Conservation (phyloP, 2,888 invertebrate species). For the Agapostemon virescens region DNA sequence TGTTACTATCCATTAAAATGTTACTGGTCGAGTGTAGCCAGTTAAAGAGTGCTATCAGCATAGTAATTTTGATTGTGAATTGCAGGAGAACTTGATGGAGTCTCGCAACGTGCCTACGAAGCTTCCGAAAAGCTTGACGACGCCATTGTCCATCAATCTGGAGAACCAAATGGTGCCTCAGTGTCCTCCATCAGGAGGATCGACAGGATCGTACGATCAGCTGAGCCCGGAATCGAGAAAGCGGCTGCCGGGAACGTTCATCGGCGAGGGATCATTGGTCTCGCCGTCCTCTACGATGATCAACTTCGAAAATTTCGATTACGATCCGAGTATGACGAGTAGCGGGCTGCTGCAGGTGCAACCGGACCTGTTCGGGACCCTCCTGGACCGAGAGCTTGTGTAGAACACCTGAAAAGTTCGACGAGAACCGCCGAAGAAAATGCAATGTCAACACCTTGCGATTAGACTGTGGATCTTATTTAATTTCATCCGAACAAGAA, state of each 20-base stretch:
- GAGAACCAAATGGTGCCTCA: conserved; percentile 68
- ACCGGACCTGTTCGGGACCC: conserved; percentile 54
- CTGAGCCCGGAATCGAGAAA: conserved; percentile 57
- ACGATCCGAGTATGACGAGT: conserved; percentile 52
- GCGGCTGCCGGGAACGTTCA: conserved; percentile 50
- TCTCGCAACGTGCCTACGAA: conserved; percentile 63
- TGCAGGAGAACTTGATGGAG: conserved; percentile 60
- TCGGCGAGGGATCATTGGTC: conserved; percentile 28
- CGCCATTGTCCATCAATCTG: conserved; percentile 61
- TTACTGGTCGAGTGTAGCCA: neutral
- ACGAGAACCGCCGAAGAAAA: neutral
- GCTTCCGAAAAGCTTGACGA: conserved; percentile 46
- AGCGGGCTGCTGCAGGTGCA: conserved; percentile 54
- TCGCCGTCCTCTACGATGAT: conserved; percentile 58
- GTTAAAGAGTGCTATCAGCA: neutral
- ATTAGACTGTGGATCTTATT: neutral
- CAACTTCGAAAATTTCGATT: conserved; percentile 63
- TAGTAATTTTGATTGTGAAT: neutral
- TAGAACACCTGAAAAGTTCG: conserved; percentile 22
- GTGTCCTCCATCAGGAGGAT: conserved; percentile 27
- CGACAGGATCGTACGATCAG: conserved; percentile 43
- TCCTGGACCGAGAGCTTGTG: conserved; percentile 60
- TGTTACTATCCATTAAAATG: neutral
- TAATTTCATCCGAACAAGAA: neutral
- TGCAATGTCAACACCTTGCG: neutral